Evolutionary conservation across 2,113 vertebrate genomes (phyloP).

Genomic region (Paraplagusia blochii): DNA sequence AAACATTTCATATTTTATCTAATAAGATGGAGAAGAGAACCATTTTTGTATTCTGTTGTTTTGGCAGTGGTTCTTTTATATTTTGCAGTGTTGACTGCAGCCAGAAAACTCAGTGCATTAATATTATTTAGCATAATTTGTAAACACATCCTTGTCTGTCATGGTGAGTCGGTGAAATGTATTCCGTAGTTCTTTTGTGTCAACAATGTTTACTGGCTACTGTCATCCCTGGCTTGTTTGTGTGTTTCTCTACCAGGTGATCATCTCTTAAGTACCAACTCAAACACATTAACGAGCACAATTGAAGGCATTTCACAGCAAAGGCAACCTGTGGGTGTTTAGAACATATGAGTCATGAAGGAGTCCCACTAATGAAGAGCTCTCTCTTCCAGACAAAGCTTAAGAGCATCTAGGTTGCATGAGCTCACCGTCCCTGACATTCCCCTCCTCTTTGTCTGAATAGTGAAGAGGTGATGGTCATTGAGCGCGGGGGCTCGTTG

Average conservation of each 20-base stretch:
- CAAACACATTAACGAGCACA: slow-evolving; percentile 41
- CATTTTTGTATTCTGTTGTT: no score
- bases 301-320: slow-evolving; percentile 33
- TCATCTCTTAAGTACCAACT: slow-evolving; percentile 39
- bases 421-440: slow-evolving; percentile 45
- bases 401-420: slow-evolving; percentile 13
- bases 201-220: not conserved
- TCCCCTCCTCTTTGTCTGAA: slow-evolving; percentile 27
- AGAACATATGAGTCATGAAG: slow-evolving; percentile 59
- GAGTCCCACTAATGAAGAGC: slow-evolving; percentile 46
- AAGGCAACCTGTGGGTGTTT: slow-evolving; percentile 45
- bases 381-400: slow-evolving; percentile 30
- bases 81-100: no score
- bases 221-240: slow-evolving; percentile 2
- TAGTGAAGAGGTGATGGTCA: slow-evolving; percentile 44
- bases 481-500: slow-evolving; percentile 17
- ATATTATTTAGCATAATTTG: no score
- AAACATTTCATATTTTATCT: no score
- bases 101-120: no score
- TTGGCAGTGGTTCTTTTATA: no score
- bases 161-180: not conserved
- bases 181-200: slow-evolving; percentile 4
- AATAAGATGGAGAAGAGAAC: no score
- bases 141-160: no score
- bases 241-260: slow-evolving; percentile 8